These are phyloP conservation scores for Gymnoscopelus microlampas DNA, from an alignment of 2,797 vertebrate species.

Conservation along the genomic window DNA sequence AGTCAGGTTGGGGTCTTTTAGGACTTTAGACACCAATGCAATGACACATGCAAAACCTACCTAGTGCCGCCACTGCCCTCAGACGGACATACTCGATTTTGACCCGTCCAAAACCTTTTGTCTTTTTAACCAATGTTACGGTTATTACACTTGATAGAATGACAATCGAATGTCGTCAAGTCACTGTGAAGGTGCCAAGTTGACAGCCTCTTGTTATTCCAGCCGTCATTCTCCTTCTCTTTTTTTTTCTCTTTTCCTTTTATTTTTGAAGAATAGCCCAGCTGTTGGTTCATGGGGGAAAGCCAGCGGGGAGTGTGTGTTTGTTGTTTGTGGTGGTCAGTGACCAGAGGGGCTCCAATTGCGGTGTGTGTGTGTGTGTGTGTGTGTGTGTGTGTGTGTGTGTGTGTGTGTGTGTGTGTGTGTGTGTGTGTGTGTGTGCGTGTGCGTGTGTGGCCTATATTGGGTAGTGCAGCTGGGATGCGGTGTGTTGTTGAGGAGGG, in stretches of 20 bases:
- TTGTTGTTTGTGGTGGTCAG: conserved; percentile 63
- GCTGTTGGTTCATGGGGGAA: conserved; percentile 46
- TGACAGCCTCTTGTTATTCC: conserved; percentile 33
- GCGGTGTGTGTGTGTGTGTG: conserved; percentile 36
- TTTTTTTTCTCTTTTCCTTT: conserved; percentile 16
- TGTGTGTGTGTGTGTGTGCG: too few species aligned
- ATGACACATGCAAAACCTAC: conserved; percentile 20
- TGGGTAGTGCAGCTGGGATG: conserved; percentile 44
- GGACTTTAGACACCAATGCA: too few species aligned
- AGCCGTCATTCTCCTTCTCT: conserved; percentile 31
- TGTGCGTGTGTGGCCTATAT: conserved; percentile 34
- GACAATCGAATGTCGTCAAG: conserved; percentile 5
- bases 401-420: too few species aligned
- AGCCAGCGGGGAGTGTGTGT: conserved; percentile 34
- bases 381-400: conserved; percentile 3
- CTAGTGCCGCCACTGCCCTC: background rate
- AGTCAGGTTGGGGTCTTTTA: too few species aligned
- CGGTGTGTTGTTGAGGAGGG: conserved; percentile 20
- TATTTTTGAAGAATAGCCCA: conserved; percentile 57
- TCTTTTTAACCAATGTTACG: conserved; percentile 26
- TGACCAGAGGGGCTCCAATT: conserved; percentile 50
- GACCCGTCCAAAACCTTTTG: conserved; percentile 9
- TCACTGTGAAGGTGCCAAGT: conserved; percentile 19
- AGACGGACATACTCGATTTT: too few species aligned
- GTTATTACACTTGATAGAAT: conserved; percentile 32